Evolutionary conservation across 2,797 vertebrate species (phyloP).

Genomic region (Sebastes flavidus): DNA sequence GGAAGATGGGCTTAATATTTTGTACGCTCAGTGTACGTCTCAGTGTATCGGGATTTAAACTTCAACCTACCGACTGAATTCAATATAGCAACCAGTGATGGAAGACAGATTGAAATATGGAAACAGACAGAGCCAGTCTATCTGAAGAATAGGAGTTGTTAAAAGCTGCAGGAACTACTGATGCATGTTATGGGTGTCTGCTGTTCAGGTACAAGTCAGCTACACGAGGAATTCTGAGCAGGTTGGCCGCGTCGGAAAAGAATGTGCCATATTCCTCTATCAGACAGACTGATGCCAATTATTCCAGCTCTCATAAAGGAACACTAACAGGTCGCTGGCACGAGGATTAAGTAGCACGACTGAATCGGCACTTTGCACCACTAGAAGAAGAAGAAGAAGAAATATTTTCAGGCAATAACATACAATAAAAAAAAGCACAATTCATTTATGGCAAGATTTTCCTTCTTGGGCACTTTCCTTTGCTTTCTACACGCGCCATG

Average conservation of each 20-base stretch:
- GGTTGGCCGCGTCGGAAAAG: slow-evolving; percentile 11
- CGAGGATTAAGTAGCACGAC: slow-evolving; percentile 8
- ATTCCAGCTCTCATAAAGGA: not conserved
- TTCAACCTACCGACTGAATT: slow-evolving; percentile 49
- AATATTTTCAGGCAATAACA: slow-evolving; percentile 45
- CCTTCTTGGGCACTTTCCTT: slow-evolving; percentile 65
- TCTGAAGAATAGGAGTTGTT: slow-evolving; percentile 55
- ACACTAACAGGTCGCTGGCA: slow-evolving; percentile 28
- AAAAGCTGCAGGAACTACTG: slow-evolving; percentile 49
- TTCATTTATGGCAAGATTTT: slow-evolving; percentile 65
- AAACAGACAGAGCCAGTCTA: slow-evolving; percentile 44
- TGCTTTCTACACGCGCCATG: slow-evolving; percentile 10
- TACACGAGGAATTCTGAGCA: slow-evolving; percentile 20
- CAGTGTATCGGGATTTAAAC: slow-evolving; percentile 56
- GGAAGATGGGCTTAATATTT: slow-evolving; percentile 27
- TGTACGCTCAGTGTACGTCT: slow-evolving; percentile 38
- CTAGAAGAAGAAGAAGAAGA: not conserved
- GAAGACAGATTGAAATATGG: slow-evolving; percentile 61
- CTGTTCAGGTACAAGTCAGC: slow-evolving; percentile 28
- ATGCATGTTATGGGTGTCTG: slow-evolving; percentile 63
- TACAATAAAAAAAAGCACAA: slow-evolving; percentile 45
- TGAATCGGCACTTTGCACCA: slow-evolving; percentile 43
- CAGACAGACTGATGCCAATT: slow-evolving; percentile 24
- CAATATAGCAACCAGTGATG: slow-evolving; percentile 54
- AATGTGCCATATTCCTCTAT: slow-evolving; percentile 10